Conservation (phyloP, 2,888 invertebrate species). For the Altica lythri region DNA sequence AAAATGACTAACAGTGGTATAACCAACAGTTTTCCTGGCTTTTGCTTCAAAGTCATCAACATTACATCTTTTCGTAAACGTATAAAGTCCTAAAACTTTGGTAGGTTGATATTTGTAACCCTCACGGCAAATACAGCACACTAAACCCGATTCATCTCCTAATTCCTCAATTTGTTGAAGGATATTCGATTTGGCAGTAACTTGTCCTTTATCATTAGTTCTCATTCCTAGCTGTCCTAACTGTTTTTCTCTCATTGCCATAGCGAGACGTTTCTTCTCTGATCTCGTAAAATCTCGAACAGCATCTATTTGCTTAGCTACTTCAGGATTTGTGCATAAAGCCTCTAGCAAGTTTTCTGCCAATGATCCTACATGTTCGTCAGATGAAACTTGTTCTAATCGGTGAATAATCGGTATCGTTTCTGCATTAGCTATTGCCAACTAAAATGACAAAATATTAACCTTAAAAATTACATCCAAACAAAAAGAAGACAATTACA, state of each 20-base stretch:
- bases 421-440: conserved; percentile 84
- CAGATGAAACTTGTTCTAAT: conserved; percentile 95
- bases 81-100: conserved; percentile 95
- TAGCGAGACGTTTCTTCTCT: conserved; percentile 96
- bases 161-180: conserved; percentile 93
- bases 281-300: conserved; percentile 92
- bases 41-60: conserved; percentile 93
- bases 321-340: conserved; percentile 75
- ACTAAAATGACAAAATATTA: conserved; percentile 57
- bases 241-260: conserved; percentile 97
- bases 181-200: conserved; percentile 86
- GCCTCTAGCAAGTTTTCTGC: conserved; percentile 95
- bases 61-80: conserved; percentile 93
- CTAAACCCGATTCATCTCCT: conserved; percentile 92
- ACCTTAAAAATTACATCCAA: conserved; percentile 12
- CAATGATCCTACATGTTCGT: conserved; percentile 94
- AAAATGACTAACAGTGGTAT: conserved; percentile 96
- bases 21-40: conserved; percentile 69
- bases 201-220: conserved; percentile 88
- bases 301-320: conserved; percentile 86
- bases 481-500: too few relatives aligned
- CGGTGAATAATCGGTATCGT: conserved; percentile 95
- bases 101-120: conserved; percentile 95
- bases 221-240: conserved; percentile 93
- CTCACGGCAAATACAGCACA: conserved; percentile 97